Evolutionary conservation across 2,888 invertebrate species (phyloP).

Genomic region (Oligia strigilis): DNA sequence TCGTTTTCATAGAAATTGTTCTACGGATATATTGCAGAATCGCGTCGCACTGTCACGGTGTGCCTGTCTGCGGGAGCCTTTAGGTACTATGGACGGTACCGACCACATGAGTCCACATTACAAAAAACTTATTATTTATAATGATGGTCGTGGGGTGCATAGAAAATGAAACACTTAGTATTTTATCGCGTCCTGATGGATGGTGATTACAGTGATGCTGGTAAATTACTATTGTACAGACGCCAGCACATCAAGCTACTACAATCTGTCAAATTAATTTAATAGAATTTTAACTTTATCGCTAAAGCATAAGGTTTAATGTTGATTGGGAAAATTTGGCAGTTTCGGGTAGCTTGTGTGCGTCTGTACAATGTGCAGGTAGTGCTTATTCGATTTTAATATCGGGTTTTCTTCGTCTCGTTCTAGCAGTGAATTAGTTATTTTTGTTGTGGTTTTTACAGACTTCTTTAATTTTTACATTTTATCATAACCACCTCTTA

Average conservation of each 20-base stretch:
- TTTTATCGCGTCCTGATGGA: slow-evolving; percentile 85
- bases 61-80: background rate
- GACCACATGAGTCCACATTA: slow-evolving; percentile 80
- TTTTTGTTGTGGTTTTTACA: background rate
- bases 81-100: slow-evolving; percentile 47
- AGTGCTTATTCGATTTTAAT: slow-evolving; percentile 59
- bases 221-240: slow-evolving; percentile 66
- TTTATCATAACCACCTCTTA: background rate
- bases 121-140: slow-evolving; percentile 82
- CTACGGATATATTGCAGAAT: background rate
- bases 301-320: no score
- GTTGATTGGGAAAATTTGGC: no score
- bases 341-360: no score
- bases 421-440: background rate
- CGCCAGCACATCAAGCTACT: no score
- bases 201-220: slow-evolving; percentile 79
- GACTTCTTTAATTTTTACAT: background rate
- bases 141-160: slow-evolving; percentile 83
- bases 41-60: background rate
- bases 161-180: slow-evolving; percentile 84
- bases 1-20: background rate
- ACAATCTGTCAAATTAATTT: no score
- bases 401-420: slow-evolving; percentile 1
- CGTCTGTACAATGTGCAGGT: slow-evolving; percentile 27
- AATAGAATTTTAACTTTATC: no score